phyloP scores from a whole-genome alignment of 2,888 invertebrate genomes.

The Tetragonula carbonaria region DNA sequence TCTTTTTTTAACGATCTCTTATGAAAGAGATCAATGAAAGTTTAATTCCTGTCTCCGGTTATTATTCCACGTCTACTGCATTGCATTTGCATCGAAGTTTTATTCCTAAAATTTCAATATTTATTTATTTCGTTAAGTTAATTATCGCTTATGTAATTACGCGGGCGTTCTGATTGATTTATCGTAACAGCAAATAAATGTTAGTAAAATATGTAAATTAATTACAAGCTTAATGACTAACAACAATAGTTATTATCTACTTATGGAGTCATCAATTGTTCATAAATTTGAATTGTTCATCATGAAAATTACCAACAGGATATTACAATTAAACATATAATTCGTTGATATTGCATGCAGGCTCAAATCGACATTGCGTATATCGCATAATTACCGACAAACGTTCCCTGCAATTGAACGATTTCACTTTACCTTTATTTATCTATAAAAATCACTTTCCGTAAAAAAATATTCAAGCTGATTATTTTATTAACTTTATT shows the following conservation, averaged over 20 bases:
- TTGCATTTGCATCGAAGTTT: too few species aligned
- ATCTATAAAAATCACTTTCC: too few species aligned
- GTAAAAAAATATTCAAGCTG: not conserved
- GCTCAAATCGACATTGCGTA: not conserved
- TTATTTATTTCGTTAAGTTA: not conserved
- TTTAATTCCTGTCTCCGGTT: not conserved
- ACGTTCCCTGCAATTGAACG: not conserved
- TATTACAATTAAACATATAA: not conserved
- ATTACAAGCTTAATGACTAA: not conserved
- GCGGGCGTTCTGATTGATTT: not conserved
- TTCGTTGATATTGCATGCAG: not conserved
- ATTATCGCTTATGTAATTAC: not conserved
- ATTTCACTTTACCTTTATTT: not conserved
- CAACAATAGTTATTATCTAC: not conserved
- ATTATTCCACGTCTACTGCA: too few species aligned
- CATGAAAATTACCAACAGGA: not conserved
- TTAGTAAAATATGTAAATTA: slow-evolving; percentile 1
- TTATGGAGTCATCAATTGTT: not conserved
- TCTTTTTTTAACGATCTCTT: not conserved
- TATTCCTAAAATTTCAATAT: too few species aligned
- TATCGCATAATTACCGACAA: not conserved
- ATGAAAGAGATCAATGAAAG: not conserved
- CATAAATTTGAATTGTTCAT: not conserved
- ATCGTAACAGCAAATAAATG: not conserved
- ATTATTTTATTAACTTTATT: not conserved